Percentiles rank a stretch among this genome's conserved stretches.
Conservation (phyloP, 2,888 invertebrate species). For the Orthosia incerta region DNA sequence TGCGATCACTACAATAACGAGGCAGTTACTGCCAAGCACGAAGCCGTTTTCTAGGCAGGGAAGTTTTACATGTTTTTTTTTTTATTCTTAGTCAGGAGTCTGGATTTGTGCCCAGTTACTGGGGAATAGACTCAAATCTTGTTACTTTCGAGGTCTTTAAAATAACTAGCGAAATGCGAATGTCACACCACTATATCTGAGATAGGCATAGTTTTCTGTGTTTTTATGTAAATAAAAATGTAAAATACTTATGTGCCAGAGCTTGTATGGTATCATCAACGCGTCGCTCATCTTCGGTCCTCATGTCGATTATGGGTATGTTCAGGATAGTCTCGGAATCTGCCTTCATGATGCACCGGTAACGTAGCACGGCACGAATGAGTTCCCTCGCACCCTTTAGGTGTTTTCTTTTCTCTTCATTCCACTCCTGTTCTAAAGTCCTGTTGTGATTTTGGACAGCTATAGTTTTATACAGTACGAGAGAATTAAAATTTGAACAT, state of each 20-base stretch:
- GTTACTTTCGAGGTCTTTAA: too few species aligned
- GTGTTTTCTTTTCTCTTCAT: constrained; percentile 72
- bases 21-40: too few species aligned
- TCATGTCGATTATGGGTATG: constrained; percentile 77
- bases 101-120: too few species aligned
- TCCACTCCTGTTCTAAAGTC: constrained; percentile 84
- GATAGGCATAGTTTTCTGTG: background rate
- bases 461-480: background rate
- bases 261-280: constrained; percentile 80
- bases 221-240: background rate
- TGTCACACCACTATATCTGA: background rate
- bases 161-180: too few species aligned
- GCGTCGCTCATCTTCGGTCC: constrained; percentile 75
- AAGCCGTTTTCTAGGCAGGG: too few species aligned
- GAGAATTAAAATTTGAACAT: background rate
- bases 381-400: constrained; percentile 83
- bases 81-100: too few species aligned
- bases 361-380: constrained; percentile 79
- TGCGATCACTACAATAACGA: too few species aligned
- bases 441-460: constrained; percentile 63
- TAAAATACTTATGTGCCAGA: constrained; percentile 77
- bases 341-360: constrained; percentile 77
- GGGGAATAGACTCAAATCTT: too few species aligned
- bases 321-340: constrained; percentile 77
- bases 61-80: too few species aligned